A percentile compares a stretch with the other conserved stretches of the same genome.
These are phyloP conservation scores for Tenthredo scrophulariae DNA, from an alignment of 2,888 invertebrate genomes.

Conservation along the genomic window DNA sequence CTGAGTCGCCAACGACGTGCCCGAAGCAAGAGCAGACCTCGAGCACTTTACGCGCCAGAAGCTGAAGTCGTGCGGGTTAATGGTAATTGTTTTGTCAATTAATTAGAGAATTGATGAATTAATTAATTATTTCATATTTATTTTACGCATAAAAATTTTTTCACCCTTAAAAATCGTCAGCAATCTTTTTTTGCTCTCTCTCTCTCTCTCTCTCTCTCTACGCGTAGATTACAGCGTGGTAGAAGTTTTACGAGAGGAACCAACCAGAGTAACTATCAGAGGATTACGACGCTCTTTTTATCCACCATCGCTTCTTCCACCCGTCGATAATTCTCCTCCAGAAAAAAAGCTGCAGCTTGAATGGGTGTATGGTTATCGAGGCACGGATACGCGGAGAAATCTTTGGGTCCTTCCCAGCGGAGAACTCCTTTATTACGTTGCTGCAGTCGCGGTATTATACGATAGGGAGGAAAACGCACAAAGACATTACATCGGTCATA, in stretches of 20 bases:
- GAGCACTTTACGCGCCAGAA: conserved; percentile 91
- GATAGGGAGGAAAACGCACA: conserved; percentile 93
- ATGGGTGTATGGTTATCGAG: conserved; percentile 98
- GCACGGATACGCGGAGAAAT: conserved; percentile 93
- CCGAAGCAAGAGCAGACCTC: conserved; percentile 91
- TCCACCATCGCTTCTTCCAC: conserved; percentile 91
- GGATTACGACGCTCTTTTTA: conserved; percentile 92
- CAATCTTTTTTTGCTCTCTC: conserved; percentile 37
- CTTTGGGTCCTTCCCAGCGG: conserved; percentile 96
- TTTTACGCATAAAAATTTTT: not conserved
- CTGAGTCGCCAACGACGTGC: conserved; percentile 83
- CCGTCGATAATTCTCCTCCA: conserved; percentile 91
- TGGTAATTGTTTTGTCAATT: conserved; percentile 78
- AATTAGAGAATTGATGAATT: not conserved
- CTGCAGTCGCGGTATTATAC: conserved; percentile 93
- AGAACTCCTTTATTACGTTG: conserved; percentile 95
- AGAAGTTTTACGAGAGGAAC: conserved; percentile 92
- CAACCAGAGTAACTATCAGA: conserved; percentile 90
- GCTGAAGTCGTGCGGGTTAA: conserved; percentile 89
- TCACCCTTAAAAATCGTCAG: not conserved
- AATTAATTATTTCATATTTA: not conserved
- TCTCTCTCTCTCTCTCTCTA: conserved; percentile 23
- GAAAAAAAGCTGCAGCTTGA: conserved; percentile 93
- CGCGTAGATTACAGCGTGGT: conserved; percentile 88
- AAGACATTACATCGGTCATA: conserved; percentile 94